Base-by-base conservation (phyloP, 2,113 vertebrate genomes). In the Charina bottae region DNA sequence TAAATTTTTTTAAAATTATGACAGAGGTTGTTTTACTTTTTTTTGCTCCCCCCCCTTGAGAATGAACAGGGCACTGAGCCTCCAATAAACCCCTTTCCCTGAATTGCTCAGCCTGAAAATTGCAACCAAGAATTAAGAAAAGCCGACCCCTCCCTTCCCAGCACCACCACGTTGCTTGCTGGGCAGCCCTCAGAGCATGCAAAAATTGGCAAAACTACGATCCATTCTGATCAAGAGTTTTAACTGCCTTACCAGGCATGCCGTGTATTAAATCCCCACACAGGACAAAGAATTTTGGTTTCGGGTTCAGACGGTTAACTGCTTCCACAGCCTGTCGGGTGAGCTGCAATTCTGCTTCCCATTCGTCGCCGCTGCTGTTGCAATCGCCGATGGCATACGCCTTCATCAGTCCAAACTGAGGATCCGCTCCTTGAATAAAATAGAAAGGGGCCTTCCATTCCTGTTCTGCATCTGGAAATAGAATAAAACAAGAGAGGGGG, bases 361-460 rank as follows among this genome's bases (percentile, higher is more conserved):
- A 99, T 91, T 99, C 99, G 7, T 99, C 98, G 3, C 99, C 99
- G 11, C 98, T 98, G 0, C 91, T 96, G 1, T 96, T 90, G 37
- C 96, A 97, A 94, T 99, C 97, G 6, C 98, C 98, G 0, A 97
- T 94, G 89, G 96, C 96, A 98, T 98, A 99, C n/a, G 98, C 97
- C 96, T 99, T 99, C 97, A 99, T 99, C 92, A 99, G 97, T 2
- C 99, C 99, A 23, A 99, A 98, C 96, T 99, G 99, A 23, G 99
- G 99, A 96, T 99, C 99, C 5, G 99, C 98, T 6, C 98, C 99
- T 95, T 98, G 98, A 93, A 99, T 98, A 96, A 99, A 99, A 96
- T 96, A 99, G 97, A 99, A 99, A 0, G 99, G 98, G 9, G 98
- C 98, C 11, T 93, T 98, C 99, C 99, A 99, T 42, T 98, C 95